These are phyloP conservation scores for Conus ventricosus DNA, from an alignment of 1,140 invertebrate species.

Conservation along the genomic window DNA sequence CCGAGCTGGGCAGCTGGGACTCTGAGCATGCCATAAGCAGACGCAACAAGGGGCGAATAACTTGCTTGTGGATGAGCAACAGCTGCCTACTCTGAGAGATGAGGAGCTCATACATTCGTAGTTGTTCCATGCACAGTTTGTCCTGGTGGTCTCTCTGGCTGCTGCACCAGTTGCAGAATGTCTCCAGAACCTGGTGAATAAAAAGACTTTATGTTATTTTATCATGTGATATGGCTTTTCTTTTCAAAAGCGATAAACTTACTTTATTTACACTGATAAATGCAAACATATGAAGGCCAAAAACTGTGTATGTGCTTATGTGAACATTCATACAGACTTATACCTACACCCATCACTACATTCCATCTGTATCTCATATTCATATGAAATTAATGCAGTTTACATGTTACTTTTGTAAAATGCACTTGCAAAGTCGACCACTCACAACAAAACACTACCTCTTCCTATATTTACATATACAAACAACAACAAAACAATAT, in stretches of 20 bases:
- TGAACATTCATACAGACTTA: too few species aligned
- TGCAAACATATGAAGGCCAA: not conserved
- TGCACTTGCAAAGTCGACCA: too few species aligned
- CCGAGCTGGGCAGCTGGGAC: slow-evolving; percentile 67
- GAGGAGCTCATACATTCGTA: slow-evolving; percentile 87
- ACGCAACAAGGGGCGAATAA: slow-evolving; percentile 89
- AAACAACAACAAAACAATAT: too few species aligned
- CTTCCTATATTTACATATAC: too few species aligned
- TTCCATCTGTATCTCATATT: too few species aligned
- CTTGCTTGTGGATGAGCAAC: slow-evolving; percentile 91
- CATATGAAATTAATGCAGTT: too few species aligned
- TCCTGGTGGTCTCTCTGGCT: slow-evolving; percentile 77
- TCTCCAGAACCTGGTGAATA: slow-evolving; percentile 75
- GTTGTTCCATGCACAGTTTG: slow-evolving; percentile 85
- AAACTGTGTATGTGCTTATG: too few species aligned
- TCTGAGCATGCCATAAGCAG: slow-evolving; percentile 88
- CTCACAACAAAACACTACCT: too few species aligned
- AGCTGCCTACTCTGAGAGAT: slow-evolving; percentile 82
- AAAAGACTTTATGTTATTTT: slow-evolving; percentile 57
- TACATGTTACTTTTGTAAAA: too few species aligned
- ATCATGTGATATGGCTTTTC: slow-evolving; percentile 65
- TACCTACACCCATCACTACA: too few species aligned
- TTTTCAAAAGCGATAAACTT: slow-evolving; percentile 73
- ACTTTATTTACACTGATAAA: not conserved
- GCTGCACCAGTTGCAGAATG: slow-evolving; percentile 76